Base-by-base conservation (phyloP, 2,888 invertebrate genomes). In the Seira ritae region DNA sequence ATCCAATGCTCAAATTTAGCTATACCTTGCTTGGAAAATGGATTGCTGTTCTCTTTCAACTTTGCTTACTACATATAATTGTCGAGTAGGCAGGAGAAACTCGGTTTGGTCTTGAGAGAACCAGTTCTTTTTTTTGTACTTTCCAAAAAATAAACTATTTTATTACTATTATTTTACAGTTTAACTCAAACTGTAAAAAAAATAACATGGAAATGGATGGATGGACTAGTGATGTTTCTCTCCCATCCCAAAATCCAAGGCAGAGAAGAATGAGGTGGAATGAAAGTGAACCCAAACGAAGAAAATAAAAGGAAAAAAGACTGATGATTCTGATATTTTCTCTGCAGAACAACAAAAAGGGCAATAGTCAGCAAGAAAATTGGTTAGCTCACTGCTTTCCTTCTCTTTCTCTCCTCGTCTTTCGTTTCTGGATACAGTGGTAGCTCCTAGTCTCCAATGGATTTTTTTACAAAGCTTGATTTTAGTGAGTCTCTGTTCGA, bases 321-420 rank as follows among this genome's bases (percentile, higher is more conserved):
- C 86, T 87, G 87, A 87, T 87, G 87, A 87, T 85, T 86, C 86
- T 82, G 86, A 84, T 86, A 86, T 84, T 86, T 75, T 86, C 84
- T 67, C 68, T 31, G 74, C 84, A 70, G 70, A 77, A 69, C 77
- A 77, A 42, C 80, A 84, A 87, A 88, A 88, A 87, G 87, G 87
- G 88, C 87, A 88, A 88, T 87, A 85, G 88, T 88, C 88, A 88
- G 88, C 88, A 87, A 87, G 86, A 86, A 88, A 87, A 87, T 86
- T 87, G 88, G 82, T 82, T 82, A 77, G 76, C 65, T 80, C 50
- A 60, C 74, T 75, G 8, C 60, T 60, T 60, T 62, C 62, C 20
- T 46, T 77, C 31, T 46, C 19, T 66, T 19, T 70, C 69, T 65
- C 66, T 19, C 71, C 60, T 55, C 68, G 37, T 69, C 69, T 55